Evolutionary conservation across 1,140 invertebrate genomes (phyloP).

Genomic region (Phortica variegata): DNA sequence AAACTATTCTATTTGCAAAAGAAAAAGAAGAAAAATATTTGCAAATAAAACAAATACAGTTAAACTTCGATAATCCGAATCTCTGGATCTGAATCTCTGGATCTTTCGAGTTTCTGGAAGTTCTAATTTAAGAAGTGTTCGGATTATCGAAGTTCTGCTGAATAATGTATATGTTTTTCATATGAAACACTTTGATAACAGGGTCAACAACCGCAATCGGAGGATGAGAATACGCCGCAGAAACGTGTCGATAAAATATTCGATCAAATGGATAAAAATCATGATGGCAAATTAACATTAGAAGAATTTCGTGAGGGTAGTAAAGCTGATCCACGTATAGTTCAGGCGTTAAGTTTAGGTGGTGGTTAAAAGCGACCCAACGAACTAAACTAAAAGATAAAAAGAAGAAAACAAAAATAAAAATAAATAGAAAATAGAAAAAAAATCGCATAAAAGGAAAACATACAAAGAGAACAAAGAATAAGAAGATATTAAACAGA

Average conservation of each 20-base stretch:
- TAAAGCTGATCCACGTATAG: slow-evolving; percentile 97
- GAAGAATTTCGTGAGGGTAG: slow-evolving; percentile 99
- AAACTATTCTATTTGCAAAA: no score
- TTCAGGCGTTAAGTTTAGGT: slow-evolving; percentile 86
- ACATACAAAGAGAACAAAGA: not conserved
- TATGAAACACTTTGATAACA: no score
- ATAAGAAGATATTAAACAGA: not conserved
- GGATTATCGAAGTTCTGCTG: no score
- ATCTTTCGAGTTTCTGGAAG: no score
- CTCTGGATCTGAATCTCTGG: no score
- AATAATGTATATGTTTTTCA: no score
- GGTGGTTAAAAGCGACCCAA: slow-evolving; percentile 63
- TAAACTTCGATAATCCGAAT: no score
- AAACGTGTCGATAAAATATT: slow-evolving; percentile 97
- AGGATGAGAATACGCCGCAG: slow-evolving; percentile 94
- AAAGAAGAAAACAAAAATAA: slow-evolving; percentile 9
- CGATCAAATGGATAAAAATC: slow-evolving; percentile 98
- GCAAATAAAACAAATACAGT: no score
- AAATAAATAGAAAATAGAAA: slow-evolving; percentile 7
- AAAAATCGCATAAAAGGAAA: not conserved
- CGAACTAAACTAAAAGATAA: slow-evolving; percentile 15
- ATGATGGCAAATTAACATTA: slow-evolving; percentile 93
- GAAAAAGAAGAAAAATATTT: no score
- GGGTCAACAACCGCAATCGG: slow-evolving; percentile 86
- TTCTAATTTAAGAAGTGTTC: no score